Base-by-base conservation (phyloP, 2,888 invertebrate genomes). In the Hoplodrina blanda region DNA sequence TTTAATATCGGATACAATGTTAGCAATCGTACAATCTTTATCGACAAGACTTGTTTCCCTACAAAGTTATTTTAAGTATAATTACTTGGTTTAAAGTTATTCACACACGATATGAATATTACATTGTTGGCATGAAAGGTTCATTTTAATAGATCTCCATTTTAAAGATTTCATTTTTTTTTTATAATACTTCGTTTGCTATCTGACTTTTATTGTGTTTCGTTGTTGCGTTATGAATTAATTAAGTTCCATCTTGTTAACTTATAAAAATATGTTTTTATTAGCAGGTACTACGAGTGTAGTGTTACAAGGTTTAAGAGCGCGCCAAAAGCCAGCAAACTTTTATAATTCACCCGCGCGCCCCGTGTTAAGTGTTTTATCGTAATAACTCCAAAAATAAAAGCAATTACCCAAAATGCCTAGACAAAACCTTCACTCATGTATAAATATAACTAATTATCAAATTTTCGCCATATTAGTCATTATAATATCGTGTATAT, bases 41-140 rank as follows among this genome's bases (percentile, higher is more conserved):
- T 74, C 62, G 72, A 52, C 53, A 54, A 59, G 72, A 83, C 83
- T 75, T 57, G 83, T 83, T 81, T 71, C 54, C 66, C 61, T 71
- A 57, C 78, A 25, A 67, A 78, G 84, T 84, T 84, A 84, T 84
- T 84, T 81, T 82, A 80, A 82, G 84, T 84, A 70, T 84, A 84
- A 84, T 82, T 81, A 84, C 84, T 82, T 81, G 84, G 81, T 84
- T 69, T 82, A 81, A 84, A 84, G 61, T 82, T 82, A 84, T 84
- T 82, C 77, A 76, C 77, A 66, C 66, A 68, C 68, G 69, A 70
- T 75, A 80, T 84, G 84, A 79, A 84, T 82, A 81, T 66, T 81
- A 84, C 84, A 67, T 76, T 81, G 84, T 84, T 78, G 64, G 46
- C 17, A 68, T 69, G 57, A 78, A 76, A 77, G 63, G 53, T 73